Evolutionary conservation across 2,888 invertebrate species (phyloP).

Genomic region (Cosmorhoe ocellata): DNA sequence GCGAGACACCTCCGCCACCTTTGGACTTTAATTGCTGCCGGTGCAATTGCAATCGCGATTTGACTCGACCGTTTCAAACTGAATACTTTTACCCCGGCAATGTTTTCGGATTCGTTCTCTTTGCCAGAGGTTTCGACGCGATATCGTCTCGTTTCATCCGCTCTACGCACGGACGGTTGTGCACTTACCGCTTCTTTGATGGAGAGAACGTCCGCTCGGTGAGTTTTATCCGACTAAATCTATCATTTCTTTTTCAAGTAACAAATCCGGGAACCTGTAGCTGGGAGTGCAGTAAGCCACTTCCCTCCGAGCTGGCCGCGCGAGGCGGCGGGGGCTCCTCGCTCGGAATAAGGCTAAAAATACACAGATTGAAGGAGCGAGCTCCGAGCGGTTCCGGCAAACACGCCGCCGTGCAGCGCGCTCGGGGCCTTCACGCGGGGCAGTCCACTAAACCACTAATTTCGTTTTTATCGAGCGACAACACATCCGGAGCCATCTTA

Average conservation of each 20-base stretch:
- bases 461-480: too few relatives aligned
- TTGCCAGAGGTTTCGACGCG: background rate
- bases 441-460: background rate
- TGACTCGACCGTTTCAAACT: constrained; percentile 9
- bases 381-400: constrained; percentile 9
- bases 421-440: constrained; percentile 1
- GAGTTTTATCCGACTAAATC: background rate
- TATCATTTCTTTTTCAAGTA: background rate
- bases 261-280: constrained; percentile 8
- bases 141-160: background rate
- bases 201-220: background rate
- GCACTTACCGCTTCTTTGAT: too few relatives aligned
- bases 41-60: constrained; percentile 25
- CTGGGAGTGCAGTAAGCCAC: constrained; percentile 5
- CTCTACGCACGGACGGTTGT: too few relatives aligned
- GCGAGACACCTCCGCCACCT: constrained; percentile 19
- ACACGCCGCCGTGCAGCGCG: constrained; percentile 3
- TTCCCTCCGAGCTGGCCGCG: constrained; percentile 3
- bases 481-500: too few relatives aligned
- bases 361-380: constrained; percentile 14
- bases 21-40: constrained; percentile 29
- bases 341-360: constrained; percentile 14
- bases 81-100: background rate
- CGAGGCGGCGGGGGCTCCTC: constrained; percentile 1
- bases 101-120: background rate